phyloP scores from a whole-genome alignment of 2,113 vertebrate genomes.

The Oryzias curvinotus region DNA sequence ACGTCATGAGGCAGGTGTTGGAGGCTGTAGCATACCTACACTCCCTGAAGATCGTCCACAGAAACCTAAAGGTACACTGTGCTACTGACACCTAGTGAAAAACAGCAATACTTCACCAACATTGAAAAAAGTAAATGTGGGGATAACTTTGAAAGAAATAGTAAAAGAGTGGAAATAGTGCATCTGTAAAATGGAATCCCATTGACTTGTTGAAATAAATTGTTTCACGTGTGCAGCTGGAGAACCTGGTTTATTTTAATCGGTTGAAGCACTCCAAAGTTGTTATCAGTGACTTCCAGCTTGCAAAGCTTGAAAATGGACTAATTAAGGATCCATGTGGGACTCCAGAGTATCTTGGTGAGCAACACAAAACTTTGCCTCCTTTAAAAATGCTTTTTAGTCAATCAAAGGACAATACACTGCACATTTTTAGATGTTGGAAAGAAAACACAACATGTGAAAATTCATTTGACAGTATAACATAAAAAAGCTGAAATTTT shows the following conservation, averaged over 20 bases:
- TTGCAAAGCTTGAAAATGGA: conserved; percentile 96
- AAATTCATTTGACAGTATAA: neutral
- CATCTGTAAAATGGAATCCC: neutral
- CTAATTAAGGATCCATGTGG: conserved; percentile 98
- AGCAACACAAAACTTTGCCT: neutral
- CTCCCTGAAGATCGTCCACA: conserved; percentile 93
- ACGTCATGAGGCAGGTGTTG: conserved; percentile 95
- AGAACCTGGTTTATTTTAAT: conserved; percentile 97
- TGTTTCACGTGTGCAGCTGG: conserved; percentile 79
- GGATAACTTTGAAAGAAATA: neutral
- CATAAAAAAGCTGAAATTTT: neutral
- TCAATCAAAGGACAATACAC: neutral
- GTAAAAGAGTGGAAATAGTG: neutral
- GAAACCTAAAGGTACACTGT: conserved; percentile 90
- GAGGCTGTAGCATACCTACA: conserved; percentile 97
- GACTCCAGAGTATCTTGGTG: conserved; percentile 94
- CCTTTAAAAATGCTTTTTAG: neutral
- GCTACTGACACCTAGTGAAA: conserved; percentile 58
- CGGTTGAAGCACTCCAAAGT: conserved; percentile 99
- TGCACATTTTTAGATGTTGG: neutral
- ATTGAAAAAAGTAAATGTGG: neutral
- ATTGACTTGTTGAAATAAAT: neutral
- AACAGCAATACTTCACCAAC: conserved; percentile 28
- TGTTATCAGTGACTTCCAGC: conserved; percentile 97
- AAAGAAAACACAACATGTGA: neutral